These are phyloP conservation scores for Lucilia cuprina DNA, from an alignment of 1,140 invertebrate genomes.

Conservation along the genomic window DNA sequence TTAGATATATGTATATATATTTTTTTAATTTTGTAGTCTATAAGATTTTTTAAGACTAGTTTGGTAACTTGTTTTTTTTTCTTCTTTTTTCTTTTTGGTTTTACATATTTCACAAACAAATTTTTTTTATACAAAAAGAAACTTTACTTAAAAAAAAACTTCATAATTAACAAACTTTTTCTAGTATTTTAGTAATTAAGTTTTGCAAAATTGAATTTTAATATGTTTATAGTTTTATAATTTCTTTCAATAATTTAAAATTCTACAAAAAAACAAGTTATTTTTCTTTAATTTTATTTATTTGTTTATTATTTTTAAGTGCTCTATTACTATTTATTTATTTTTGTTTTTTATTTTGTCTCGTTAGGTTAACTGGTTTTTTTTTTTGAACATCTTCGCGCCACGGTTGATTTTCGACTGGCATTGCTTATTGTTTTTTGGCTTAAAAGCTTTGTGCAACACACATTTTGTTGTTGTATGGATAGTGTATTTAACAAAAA, in stretches of 20 bases:
- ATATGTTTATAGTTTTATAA: not conserved
- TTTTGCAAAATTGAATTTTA: not conserved
- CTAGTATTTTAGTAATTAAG: not conserved
- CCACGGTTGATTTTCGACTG: conserved; percentile 23
- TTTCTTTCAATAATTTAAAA: not conserved
- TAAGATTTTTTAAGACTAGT: not conserved
- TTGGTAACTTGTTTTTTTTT: conserved; percentile 20
- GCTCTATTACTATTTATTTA: not conserved
- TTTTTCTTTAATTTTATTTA: not conserved
- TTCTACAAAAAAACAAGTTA: not conserved
- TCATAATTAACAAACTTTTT: not conserved
- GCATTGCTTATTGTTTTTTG: not conserved
- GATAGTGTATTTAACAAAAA: not conserved
- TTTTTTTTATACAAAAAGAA: too few relatives aligned
- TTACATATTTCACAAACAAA: not conserved
- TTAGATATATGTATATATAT: not conserved
- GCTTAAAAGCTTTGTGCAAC: conserved; percentile 23
- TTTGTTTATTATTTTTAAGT: not conserved
- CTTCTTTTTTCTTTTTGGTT: not conserved
- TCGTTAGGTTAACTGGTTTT: not conserved
- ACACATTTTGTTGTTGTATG: not conserved
- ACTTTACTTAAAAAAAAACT: too few relatives aligned
- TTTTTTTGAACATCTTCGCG: conserved; percentile 32
- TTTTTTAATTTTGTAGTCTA: too few relatives aligned
- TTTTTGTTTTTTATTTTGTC: not conserved